These are phyloP conservation scores for Antechinus flavipes DNA, from an alignment of 2,113 vertebrate genomes.

Conservation along the genomic window DNA sequence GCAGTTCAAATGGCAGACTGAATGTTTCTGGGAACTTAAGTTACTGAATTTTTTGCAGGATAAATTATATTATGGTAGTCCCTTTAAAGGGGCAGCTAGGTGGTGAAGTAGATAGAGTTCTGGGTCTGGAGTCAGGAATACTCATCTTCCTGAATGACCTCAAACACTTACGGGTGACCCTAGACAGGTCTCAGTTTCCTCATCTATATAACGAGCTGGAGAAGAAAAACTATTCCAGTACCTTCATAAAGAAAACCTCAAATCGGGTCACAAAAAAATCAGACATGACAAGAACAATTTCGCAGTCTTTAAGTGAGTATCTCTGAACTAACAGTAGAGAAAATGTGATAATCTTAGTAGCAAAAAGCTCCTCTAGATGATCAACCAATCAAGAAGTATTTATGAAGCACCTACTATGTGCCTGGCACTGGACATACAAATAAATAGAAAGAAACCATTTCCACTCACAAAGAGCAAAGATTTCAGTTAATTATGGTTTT, in stretches of 20 bases:
- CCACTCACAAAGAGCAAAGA: neutral
- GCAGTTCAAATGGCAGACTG: neutral
- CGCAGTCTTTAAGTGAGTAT: constrained; percentile 18
- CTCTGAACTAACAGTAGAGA: neutral
- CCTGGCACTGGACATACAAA: neutral
- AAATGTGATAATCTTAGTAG: neutral
- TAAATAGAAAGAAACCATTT: neutral
- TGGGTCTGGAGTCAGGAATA: neutral
- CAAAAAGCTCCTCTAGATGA: neutral
- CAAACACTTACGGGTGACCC: neutral
- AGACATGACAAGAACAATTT: neutral
- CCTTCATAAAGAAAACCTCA: neutral
- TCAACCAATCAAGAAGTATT: neutral
- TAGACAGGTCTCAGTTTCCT: neutral
- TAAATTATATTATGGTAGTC: neutral
- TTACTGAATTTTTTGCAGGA: neutral
- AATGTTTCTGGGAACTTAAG: neutral
- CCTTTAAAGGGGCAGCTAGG: neutral
- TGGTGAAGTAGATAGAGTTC: neutral
- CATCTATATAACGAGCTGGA: neutral
- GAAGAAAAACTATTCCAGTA: neutral
- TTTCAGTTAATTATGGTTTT: constrained; percentile 27
- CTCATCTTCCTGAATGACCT: neutral
- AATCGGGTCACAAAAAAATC: neutral
- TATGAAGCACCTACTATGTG: neutral